Conservation (phyloP, 2,888 invertebrate genomes). For the Aleiodes alternator region DNA sequence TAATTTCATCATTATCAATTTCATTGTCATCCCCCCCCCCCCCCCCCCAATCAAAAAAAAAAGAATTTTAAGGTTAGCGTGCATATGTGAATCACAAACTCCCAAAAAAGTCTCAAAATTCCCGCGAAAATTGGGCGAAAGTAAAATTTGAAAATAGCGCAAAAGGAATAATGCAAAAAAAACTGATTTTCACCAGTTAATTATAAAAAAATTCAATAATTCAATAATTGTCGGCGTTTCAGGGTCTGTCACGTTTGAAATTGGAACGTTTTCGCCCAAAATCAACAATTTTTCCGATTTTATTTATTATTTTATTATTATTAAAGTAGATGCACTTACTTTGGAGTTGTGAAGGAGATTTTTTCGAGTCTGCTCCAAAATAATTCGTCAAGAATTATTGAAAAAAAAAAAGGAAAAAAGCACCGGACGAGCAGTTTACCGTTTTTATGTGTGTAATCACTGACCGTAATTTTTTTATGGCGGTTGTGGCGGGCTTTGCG, state of each 20-base stretch:
- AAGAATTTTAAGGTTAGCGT: conserved; percentile 5
- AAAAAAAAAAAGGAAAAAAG: not conserved
- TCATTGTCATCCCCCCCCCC: no score
- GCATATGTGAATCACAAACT: not conserved
- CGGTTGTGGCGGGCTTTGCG: not conserved
- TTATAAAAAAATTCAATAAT: not conserved
- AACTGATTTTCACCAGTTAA: no score
- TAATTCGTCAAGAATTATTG: not conserved
- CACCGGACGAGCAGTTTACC: conserved; percentile 2
- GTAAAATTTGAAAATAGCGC: not conserved
- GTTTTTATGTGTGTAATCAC: not conserved
- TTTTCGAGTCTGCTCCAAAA: not conserved
- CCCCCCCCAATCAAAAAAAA: no score
- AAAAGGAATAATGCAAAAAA: not conserved
- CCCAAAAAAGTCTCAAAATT: not conserved
- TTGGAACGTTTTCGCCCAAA: not conserved
- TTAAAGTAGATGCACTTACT: conserved; percentile 2
- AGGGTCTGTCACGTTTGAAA: not conserved
- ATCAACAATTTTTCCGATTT: not conserved
- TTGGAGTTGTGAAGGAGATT: not conserved
- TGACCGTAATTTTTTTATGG: conserved; percentile 6
- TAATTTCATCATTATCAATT: no score
- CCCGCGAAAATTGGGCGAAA: not conserved
- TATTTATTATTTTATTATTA: no score
- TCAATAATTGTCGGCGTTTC: conserved; percentile 24